Evolutionary conservation across 2,113 vertebrate species (phyloP).

Genomic region (Spermophilus dauricus): DNA sequence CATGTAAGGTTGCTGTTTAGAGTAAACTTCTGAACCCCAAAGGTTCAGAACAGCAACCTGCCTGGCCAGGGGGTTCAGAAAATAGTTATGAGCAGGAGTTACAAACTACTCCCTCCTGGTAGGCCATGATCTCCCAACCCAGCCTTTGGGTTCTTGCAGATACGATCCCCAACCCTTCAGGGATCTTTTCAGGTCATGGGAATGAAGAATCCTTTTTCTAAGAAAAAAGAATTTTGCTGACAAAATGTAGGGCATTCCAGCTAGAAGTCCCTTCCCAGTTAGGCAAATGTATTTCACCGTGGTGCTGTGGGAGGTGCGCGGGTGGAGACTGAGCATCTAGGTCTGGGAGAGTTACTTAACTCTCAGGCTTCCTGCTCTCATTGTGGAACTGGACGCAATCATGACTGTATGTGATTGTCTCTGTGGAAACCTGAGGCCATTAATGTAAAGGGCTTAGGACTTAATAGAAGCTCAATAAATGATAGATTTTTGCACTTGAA

Average conservation of each 20-base stretch:
- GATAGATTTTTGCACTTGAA: background rate
- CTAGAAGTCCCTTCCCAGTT: background rate
- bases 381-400: background rate
- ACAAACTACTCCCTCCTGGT: background rate
- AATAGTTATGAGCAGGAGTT: background rate
- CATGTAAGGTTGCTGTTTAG: background rate
- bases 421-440: background rate
- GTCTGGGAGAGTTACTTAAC: background rate
- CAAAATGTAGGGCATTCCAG: background rate
- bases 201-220: background rate
- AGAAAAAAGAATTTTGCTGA: background rate
- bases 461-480: background rate
- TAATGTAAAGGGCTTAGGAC: background rate
- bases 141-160: background rate
- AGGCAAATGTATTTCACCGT: background rate
- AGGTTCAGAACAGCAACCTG: background rate
- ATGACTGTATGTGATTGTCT: background rate
- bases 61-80: background rate
- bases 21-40: background rate
- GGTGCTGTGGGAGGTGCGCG: background rate
- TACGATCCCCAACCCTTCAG: background rate
- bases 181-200: background rate
- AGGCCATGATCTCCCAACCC: rapidly evolving
- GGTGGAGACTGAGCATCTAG: background rate
- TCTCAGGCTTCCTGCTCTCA: background rate